phyloP scores from a whole-genome alignment of 2,113 vertebrate genomes.

The Carettochelys insculpta region DNA sequence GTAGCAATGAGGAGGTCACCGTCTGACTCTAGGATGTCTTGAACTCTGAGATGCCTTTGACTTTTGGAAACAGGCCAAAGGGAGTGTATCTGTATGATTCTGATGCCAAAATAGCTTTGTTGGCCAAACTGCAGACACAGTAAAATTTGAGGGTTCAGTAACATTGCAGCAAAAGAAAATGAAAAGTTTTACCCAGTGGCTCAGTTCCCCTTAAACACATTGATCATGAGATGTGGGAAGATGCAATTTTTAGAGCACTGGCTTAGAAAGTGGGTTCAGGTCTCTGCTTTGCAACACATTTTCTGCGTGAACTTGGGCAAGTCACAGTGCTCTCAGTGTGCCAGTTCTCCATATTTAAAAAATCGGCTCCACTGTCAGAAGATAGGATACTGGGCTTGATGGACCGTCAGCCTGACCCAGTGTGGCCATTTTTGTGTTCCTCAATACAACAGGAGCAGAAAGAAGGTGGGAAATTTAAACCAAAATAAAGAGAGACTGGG shows the following conservation, averaged over 20 bases:
- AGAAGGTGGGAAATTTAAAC: neutral
- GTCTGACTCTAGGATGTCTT: no score
- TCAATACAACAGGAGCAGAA: neutral
- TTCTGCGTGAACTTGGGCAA: rapidly evolving
- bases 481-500: neutral
- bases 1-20: neutral
- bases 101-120: neutral
- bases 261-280: neutral
- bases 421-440: neutral
- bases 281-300: neutral
- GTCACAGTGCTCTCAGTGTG: neutral
- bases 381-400: neutral
- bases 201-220: neutral
- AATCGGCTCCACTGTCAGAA: neutral
- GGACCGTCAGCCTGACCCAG: neutral
- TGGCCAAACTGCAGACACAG: neutral
- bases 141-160: neutral
- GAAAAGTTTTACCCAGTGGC: neutral
- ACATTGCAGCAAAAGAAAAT: neutral
- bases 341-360: neutral
- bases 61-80: neutral
- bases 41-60: neutral
- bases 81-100: neutral
- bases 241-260: neutral
- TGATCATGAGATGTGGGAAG: neutral